Evolutionary conservation across 2,797 vertebrate genomes (phyloP).

Genomic region (Echiichthys vipera): DNA sequence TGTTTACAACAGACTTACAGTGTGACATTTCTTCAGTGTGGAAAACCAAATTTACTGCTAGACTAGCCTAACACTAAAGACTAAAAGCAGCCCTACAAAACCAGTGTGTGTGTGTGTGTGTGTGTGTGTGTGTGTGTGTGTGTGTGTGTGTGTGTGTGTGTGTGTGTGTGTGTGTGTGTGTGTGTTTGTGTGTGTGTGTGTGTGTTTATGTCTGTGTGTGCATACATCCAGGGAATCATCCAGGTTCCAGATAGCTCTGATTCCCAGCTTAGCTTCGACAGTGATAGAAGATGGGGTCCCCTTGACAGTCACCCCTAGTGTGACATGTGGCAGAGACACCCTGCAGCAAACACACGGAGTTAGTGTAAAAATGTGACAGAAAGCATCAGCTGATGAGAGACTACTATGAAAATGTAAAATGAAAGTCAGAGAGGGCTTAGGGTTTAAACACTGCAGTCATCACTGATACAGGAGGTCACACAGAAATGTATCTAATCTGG

Average conservation of each 20-base stretch:
- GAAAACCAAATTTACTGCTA: no score
- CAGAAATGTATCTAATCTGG: not conserved
- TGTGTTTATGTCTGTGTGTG: no score
- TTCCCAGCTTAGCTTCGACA: slow-evolving; percentile 82
- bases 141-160: no score
- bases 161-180: no score
- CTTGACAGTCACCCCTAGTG: slow-evolving; percentile 79
- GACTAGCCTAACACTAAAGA: no score
- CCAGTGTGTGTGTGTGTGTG: no score
- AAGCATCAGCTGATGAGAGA: not conserved
- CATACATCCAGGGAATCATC: slow-evolving; percentile 88
- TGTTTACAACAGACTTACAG: not conserved
- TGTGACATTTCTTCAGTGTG: not conserved
- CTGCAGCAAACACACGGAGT: slow-evolving; percentile 67
- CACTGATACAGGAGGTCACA: not conserved
- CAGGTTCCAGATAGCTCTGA: slow-evolving; percentile 86
- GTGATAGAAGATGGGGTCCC: slow-evolving; percentile 74
- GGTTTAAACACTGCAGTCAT: no score
- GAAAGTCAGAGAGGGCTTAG: no score
- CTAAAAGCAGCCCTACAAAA: no score
- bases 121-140: no score
- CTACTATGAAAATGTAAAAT: not conserved
- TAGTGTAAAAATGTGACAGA: not conserved
- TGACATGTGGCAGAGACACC: slow-evolving; percentile 74
- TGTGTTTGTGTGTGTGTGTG: no score